Evolutionary conservation across 1,140 invertebrate species (phyloP).

Genomic region (Frieseomelitta varia): DNA sequence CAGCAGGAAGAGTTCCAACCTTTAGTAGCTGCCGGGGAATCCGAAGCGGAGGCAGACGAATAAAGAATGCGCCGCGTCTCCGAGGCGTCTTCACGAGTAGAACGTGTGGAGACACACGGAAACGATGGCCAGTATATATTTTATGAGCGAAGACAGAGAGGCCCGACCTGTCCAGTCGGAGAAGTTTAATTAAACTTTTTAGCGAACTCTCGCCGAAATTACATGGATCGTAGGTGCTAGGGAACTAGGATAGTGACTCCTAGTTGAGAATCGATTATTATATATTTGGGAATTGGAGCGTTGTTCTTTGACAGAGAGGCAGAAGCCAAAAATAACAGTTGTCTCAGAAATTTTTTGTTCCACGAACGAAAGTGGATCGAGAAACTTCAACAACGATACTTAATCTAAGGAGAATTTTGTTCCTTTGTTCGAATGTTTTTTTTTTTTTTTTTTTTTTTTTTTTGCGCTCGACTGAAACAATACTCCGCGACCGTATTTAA

Average conservation of each 20-base stretch:
- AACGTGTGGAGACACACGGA: neutral
- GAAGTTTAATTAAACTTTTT: slow-evolving; percentile 21
- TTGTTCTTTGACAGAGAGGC: too few species aligned
- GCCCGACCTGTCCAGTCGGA: neutral
- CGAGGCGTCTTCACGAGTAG: neutral
- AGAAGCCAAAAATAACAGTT: too few species aligned
- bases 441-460: too few species aligned
- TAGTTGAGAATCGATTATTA: neutral
- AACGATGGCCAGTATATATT: neutral
- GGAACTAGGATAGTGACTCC: neutral
- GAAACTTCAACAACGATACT: too few species aligned
- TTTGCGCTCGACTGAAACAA: too few species aligned
- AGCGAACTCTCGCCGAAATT: neutral
- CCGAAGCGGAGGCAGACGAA: neutral
- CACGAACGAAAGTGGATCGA: too few species aligned
- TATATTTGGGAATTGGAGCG: too few species aligned
- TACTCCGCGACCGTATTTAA: too few species aligned
- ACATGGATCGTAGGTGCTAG: neutral
- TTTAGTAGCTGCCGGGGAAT: neutral
- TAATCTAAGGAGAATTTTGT: too few species aligned
- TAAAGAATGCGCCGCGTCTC: neutral
- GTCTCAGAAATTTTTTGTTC: too few species aligned
- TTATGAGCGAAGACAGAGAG: neutral
- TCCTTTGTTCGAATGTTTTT: too few species aligned
- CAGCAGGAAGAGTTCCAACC: neutral